Percentiles rank a stretch among this genome's conserved stretches.
Evolutionary conservation across 2,797 vertebrate genomes (phyloP).

Genomic region (Argentina silus): DNA sequence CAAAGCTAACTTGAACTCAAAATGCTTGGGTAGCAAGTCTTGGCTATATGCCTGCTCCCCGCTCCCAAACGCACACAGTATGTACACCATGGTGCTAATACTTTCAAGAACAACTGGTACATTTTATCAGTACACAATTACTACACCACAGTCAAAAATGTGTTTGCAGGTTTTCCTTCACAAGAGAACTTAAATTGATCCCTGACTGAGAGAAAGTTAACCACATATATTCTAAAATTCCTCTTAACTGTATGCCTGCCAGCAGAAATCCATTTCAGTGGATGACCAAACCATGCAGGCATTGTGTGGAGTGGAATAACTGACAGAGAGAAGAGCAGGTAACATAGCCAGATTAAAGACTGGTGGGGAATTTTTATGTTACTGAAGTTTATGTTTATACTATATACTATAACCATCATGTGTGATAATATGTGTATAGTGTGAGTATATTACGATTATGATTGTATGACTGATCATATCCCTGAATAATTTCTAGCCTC

Average conservation of each 20-base stretch:
- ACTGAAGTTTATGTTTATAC: too few species aligned
- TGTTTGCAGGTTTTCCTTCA: conserved; percentile 42
- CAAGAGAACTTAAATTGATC: conserved; percentile 51
- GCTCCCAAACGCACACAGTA: background rate
- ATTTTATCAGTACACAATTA: conserved; percentile 56
- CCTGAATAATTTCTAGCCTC: too few species aligned
- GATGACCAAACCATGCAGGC: conserved; percentile 45
- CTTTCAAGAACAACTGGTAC: conserved; percentile 43
- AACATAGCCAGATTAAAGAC: conserved; percentile 27
- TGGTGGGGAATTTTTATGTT: too few species aligned
- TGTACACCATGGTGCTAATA: too few species aligned
- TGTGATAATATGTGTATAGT: too few species aligned
- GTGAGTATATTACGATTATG: too few species aligned
- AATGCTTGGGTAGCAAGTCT: too few species aligned
- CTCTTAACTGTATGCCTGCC: conserved; percentile 31
- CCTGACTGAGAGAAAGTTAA: conserved; percentile 44
- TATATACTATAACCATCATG: too few species aligned
- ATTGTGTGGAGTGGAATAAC: conserved; percentile 50
- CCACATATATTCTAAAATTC: conserved; percentile 33
- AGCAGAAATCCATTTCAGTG: conserved; percentile 40
- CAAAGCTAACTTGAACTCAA: too few species aligned
- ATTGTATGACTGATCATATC: too few species aligned
- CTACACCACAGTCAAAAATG: conserved; percentile 42
- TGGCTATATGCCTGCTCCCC: too few species aligned
- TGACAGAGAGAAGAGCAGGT: conserved; percentile 51